Base-by-base conservation (phyloP, 2,888 invertebrate genomes). In the Morpho helenor region DNA sequence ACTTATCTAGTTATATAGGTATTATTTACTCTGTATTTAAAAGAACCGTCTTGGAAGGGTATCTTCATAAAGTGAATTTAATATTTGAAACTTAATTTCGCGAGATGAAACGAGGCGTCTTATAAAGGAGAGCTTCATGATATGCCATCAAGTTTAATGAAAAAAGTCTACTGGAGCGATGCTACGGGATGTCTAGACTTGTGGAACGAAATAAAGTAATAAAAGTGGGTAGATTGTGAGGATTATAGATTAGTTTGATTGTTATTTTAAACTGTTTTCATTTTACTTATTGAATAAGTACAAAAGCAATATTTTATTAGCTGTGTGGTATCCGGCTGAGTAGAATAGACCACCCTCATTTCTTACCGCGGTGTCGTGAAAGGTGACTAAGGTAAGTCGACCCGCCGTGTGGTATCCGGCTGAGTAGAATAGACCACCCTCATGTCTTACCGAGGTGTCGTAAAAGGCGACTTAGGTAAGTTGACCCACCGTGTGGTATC, bases 51-150 rank as follows among this genome's bases (percentile, higher is more conserved):
- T 42, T 16, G 48, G 46, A 55, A 68, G 69, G 68, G 74, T 78
- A 71, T 79, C 79, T 74, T 78, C 78, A 79, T 81, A 80, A 84
- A 76, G 75, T 69, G 76, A 80, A 82, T 84, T 86, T 84, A 83
- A 85, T 86, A 85, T 84, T 84, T 80, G 78, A 85, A 87, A 85
- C 74, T 86, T 84, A 84, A 85, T 87, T 86, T 84, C 77, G 73
- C 66, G 72, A 76, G 82, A 84, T 82, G 79, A 83, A 78, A 74
- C 71, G 71, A 61, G 58, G 62, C 63, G 56, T 63, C 63, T 64
- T 60, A 59, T 60, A 59, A 65, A 66, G 66, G 61, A 56, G 49
- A 59, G 59, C 62, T 64, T 56, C 59, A 56, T 54, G 59, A 64
- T 64, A 61, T 63, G 58, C 56, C 54, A 66, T 62, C 62, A 61